phyloP scores from a whole-genome alignment of 1,140 invertebrate species.

The Bombus sibiricus region DNA sequence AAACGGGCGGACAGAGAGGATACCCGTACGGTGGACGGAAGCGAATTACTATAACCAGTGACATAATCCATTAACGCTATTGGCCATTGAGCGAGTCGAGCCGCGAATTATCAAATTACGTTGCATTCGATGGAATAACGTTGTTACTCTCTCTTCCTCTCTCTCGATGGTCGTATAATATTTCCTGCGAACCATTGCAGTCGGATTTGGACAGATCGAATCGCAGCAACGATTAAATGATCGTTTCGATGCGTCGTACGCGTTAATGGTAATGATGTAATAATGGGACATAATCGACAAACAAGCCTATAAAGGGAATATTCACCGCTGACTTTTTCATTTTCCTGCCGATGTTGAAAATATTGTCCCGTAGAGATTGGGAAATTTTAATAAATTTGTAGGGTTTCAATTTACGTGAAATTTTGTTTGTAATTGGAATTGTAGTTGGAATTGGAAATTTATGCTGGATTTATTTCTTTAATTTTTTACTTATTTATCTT shows the following conservation, averaged over 20 bases:
- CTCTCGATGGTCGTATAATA: constrained; percentile 20
- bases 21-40: neutral
- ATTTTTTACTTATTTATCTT: too few relatives aligned
- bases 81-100: constrained; percentile 43
- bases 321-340: neutral
- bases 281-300: neutral
- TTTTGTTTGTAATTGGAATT: too few relatives aligned
- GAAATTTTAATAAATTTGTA: too few relatives aligned
- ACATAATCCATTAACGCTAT: constrained; percentile 62
- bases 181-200: constrained; percentile 19
- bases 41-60: constrained; percentile 42
- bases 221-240: constrained; percentile 50
- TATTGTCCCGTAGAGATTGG: neutral
- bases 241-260: constrained; percentile 39
- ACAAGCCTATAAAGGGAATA: neutral
- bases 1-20: neutral
- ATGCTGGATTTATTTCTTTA: too few relatives aligned
- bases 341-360: too few relatives aligned
- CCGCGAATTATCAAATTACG: constrained; percentile 63
- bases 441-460: neutral
- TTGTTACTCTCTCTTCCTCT: constrained; percentile 51
- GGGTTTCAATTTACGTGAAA: too few relatives aligned
- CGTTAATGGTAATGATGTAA: constrained; percentile 16
- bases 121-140: constrained; percentile 51
- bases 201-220: constrained; percentile 36